Conservation (phyloP, 2,797 vertebrate genomes). For the Lutjanus campechanus region DNA sequence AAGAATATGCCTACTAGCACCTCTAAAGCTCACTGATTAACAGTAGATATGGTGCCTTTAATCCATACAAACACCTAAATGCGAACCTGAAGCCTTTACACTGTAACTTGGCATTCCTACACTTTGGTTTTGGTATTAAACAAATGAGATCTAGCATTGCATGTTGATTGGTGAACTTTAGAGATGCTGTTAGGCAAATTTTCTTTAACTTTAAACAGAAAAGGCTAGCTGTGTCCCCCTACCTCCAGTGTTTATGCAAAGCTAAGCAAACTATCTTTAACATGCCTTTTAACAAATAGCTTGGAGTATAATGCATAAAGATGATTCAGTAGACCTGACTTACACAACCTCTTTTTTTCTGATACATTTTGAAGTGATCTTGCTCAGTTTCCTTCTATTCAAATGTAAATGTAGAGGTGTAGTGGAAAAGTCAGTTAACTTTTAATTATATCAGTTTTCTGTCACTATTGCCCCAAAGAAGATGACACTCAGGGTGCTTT, state of each 20-base stretch:
- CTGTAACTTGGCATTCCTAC: not conserved
- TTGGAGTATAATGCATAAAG: not conserved
- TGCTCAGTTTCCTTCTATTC: not conserved
- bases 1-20: not conserved
- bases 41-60: not conserved
- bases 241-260: not conserved
- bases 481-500: not conserved
- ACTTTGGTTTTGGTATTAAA: too few relatives aligned
- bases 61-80: not conserved
- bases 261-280: slow-evolving; percentile 1
- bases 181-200: too few relatives aligned
- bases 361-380: not conserved
- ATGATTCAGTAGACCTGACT: not conserved
- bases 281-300: slow-evolving; percentile 1
- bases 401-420: not conserved
- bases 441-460: not conserved
- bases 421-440: not conserved
- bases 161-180: too few relatives aligned
- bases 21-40: not conserved
- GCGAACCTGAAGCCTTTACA: not conserved
- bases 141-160: too few relatives aligned
- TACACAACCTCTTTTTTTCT: not conserved
- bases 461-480: not conserved
- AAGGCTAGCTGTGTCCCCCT: not conserved
- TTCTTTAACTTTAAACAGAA: not conserved